Evolutionary conservation across 2,888 invertebrate genomes (phyloP).

Genomic region (Serripes groenlandicus): DNA sequence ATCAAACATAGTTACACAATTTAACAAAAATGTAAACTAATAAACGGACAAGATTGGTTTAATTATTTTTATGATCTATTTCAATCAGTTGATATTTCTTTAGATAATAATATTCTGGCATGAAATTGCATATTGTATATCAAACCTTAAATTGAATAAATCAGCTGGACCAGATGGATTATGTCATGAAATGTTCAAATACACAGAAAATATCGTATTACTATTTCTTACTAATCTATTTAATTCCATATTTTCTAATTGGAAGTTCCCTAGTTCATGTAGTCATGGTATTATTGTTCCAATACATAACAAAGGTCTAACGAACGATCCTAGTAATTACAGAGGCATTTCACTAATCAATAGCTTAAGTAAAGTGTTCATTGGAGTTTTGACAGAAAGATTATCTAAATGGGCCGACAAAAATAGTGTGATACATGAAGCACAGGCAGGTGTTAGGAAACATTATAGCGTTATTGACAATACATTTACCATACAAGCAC

Average conservation of each 20-base stretch:
- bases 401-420: neutral
- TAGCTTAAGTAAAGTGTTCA: neutral
- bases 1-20: too few species aligned
- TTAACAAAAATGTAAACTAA: too few species aligned
- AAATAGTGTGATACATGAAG: neutral
- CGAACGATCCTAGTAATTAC: neutral
- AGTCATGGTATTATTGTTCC: neutral
- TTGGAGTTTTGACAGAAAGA: neutral
- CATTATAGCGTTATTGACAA: neutral
- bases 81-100: too few species aligned
- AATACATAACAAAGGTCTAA: neutral
- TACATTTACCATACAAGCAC: neutral
- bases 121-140: neutral
- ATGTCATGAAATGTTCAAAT: slow-evolving; percentile 12
- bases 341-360: neutral
- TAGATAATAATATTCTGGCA: too few species aligned
- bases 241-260: neutral
- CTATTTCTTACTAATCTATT: neutral
- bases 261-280: neutral
- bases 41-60: too few species aligned
- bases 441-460: neutral
- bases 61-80: too few species aligned
- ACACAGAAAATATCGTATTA: neutral
- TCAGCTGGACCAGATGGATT: neutral
- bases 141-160: too few species aligned